Evolutionary conservation across 2,888 invertebrate genomes (phyloP).

Genomic region (Celastrina argiolus): DNA sequence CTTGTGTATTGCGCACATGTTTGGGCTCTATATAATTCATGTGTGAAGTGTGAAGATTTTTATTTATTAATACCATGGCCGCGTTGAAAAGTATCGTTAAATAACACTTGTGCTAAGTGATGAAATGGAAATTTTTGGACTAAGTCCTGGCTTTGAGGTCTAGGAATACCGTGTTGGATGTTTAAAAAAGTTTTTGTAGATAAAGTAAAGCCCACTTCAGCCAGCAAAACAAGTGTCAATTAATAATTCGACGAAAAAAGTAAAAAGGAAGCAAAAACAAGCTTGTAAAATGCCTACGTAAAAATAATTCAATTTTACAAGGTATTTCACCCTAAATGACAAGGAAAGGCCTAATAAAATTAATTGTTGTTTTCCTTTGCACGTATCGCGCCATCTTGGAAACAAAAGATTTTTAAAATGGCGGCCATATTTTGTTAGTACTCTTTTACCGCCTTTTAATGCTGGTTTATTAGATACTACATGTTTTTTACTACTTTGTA

Average conservation of each 20-base stretch:
- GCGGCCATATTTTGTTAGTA: neutral
- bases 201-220: neutral
- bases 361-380: neutral
- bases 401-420: constrained; percentile 9
- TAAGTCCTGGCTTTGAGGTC: too few species aligned
- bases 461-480: too few species aligned
- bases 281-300: neutral
- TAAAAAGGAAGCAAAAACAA: neutral
- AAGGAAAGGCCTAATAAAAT: neutral
- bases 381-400: constrained; percentile 7
- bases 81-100: too few species aligned
- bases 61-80: too few species aligned
- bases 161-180: too few species aligned
- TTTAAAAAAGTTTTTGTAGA: too few species aligned
- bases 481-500: too few species aligned
- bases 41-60: too few species aligned
- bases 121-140: too few species aligned
- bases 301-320: constrained; percentile 9
- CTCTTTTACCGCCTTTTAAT: neutral
- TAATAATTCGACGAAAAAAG: neutral
- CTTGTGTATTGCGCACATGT: too few species aligned
- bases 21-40: too few species aligned
- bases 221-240: neutral
- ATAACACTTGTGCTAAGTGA: too few species aligned
- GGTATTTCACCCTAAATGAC: neutral